Percentiles rank a stretch among this genome's conserved stretches.
These are phyloP conservation scores for Netta rufina DNA, from an alignment of 2,797 vertebrate species.

Conservation along the genomic window DNA sequence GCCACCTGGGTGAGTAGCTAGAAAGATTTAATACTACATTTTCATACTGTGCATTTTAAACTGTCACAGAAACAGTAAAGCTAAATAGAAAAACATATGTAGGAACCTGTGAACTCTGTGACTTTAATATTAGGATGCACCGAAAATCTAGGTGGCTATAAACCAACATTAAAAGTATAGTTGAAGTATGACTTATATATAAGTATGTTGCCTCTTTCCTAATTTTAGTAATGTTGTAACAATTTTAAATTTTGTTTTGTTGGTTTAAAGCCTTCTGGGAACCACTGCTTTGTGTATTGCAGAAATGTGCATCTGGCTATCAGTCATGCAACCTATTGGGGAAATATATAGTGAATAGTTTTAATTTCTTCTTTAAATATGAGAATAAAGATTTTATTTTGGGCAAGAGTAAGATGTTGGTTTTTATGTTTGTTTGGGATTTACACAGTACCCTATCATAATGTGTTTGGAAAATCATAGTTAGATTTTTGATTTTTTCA, in stretches of 20 bases:
- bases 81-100: neutral
- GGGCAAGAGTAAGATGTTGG: conserved; percentile 7
- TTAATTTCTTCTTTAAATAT: neutral
- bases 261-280: conserved; percentile 63
- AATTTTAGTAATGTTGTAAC: neutral
- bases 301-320: neutral
- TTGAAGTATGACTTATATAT: neutral
- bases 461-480: conserved; percentile 79
- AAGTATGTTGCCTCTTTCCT: neutral
- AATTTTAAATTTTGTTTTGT: neutral
- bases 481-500: conserved; percentile 84
- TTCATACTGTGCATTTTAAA: neutral
- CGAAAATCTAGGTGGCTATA: conserved; percentile 38
- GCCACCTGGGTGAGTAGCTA: conserved; percentile 90
- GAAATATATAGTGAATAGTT: neutral
- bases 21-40: neutral
- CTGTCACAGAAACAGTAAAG: neutral
- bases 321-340: neutral
- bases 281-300: neutral
- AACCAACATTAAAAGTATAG: conserved; percentile 32
- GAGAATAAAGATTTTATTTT: neutral
- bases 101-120: neutral
- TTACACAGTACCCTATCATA: conserved; percentile 76
- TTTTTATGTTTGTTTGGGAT: conserved; percentile 74
- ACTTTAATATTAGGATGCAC: neutral